Conservation (phyloP, 2,797 vertebrate species). For the Smutsia gigantea region DNA sequence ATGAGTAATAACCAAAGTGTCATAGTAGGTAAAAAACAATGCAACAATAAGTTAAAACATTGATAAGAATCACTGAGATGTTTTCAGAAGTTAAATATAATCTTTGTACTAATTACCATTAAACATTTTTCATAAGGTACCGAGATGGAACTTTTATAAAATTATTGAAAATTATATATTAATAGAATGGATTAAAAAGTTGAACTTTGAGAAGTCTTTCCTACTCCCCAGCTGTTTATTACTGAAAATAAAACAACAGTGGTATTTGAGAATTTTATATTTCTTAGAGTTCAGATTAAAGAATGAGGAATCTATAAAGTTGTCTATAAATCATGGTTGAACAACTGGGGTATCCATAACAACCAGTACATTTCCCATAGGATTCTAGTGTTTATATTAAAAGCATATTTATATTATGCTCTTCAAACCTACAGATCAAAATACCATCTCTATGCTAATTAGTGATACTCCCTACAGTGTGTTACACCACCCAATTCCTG, state of each 20-base stretch:
- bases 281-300: constrained; percentile 31
- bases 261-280: constrained; percentile 34
- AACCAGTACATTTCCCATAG: constrained; percentile 10
- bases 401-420: constrained; percentile 28
- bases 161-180: not conserved
- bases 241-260: not conserved
- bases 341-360: constrained; percentile 22
- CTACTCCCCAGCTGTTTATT: not conserved
- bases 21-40: not conserved
- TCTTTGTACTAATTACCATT: not conserved
- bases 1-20: not conserved
- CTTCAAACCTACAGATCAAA: not conserved
- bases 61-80: not conserved
- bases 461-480: not conserved
- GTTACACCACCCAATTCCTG: not conserved
- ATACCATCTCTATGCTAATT: not conserved
- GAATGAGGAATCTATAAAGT: constrained; percentile 16
- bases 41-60: not conserved
- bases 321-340: constrained; percentile 42
- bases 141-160: not conserved
- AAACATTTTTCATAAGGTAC: not conserved
- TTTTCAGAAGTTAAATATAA: not conserved
- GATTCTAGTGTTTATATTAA: not conserved
- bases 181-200: not conserved
- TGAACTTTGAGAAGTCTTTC: constrained; percentile 7